Evolutionary conservation across 2,888 invertebrate species (phyloP), one percentile per base, ranked within the genome.

Genomic region (Metellina segmentata): DNA sequence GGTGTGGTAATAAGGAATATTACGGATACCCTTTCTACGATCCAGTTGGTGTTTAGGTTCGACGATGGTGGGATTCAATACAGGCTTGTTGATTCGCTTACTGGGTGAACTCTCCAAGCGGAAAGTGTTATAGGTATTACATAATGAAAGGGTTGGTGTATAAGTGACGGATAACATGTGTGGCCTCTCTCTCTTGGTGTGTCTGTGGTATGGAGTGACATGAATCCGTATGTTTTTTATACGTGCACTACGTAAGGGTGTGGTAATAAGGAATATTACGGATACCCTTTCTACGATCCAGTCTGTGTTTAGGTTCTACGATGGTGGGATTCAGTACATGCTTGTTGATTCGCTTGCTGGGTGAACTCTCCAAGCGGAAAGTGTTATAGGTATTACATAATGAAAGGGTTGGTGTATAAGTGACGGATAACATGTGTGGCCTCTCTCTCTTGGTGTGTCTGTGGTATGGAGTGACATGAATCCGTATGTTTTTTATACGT

Each of bases 401-500:
- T 75, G 85, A 75, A 85, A 85, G 74, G 75, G 85, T 75, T 52
- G 83, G 74, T 11, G 82, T 51, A 51, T 82, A 71, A 72, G 82
- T 85, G 75, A 75, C 79, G 61, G 69, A 16, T 79, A 61, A 61
- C 85, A 75, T 85, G 85, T 85, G 85, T 85, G 85, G 85, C 75
- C 74, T 20, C 53, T 19, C n/a, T n/a, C 11, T 81, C 51, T 8
- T 13, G 19, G 81, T 34, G 61, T 49, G 70, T 48, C 7, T 79
- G 79, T 79, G n/a, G 11, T 69, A 48, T 49, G 19, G 83, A 72
- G 72, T 52, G 71, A 83, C 71, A 53, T 51, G 19, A 83, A 52
- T 52, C 72, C 20, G 16, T 20, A 53, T 81, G 53, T 34, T 34
- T 34, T n/a, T 34, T 34, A 34, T 34, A 4, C 4, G 34, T 34